Percentiles rank a stretch among this genome's conserved stretches.
These are phyloP conservation scores for Conus canariensis DNA, from an alignment of 2,888 invertebrate species.

Conservation along the genomic window DNA sequence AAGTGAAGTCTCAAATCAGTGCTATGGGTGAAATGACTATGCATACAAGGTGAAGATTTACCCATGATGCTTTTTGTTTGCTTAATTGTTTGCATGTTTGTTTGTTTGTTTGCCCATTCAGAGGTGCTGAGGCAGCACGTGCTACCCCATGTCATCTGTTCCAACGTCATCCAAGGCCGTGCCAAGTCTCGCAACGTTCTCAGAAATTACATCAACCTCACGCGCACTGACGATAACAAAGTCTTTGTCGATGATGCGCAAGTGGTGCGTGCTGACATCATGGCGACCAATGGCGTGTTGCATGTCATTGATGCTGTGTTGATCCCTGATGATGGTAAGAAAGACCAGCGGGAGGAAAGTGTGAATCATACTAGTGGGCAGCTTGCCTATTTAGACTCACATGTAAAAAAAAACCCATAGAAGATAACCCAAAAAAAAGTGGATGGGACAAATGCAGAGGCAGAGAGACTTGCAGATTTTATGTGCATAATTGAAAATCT, in stretches of 20 bases:
- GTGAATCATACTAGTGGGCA: neutral
- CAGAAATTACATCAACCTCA: slow-evolving; percentile 80
- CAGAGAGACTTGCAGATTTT: too few species aligned
- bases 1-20: too few species aligned
- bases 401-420: too few species aligned
- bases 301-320: slow-evolving; percentile 85
- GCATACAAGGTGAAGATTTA: too few species aligned
- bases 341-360: neutral
- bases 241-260: slow-evolving; percentile 82
- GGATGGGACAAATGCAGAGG: too few species aligned
- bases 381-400: neutral
- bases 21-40: too few species aligned
- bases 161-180: slow-evolving; percentile 82
- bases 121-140: slow-evolving; percentile 86
- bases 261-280: slow-evolving; percentile 82
- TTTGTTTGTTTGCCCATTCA: slow-evolving; percentile 66
- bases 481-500: too few species aligned
- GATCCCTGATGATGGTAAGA: slow-evolving; percentile 83
- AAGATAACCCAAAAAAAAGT: too few species aligned
- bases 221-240: slow-evolving; percentile 81
- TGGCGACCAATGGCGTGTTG: slow-evolving; percentile 87
- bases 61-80: neutral
- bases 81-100: neutral
- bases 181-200: slow-evolving; percentile 81
- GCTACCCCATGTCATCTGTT: slow-evolving; percentile 84